A percentile compares a stretch with the other conserved stretches of the same genome.
Conservation (phyloP, 1,140 invertebrate genomes). For the Leptinotarsa defecta region DNA sequence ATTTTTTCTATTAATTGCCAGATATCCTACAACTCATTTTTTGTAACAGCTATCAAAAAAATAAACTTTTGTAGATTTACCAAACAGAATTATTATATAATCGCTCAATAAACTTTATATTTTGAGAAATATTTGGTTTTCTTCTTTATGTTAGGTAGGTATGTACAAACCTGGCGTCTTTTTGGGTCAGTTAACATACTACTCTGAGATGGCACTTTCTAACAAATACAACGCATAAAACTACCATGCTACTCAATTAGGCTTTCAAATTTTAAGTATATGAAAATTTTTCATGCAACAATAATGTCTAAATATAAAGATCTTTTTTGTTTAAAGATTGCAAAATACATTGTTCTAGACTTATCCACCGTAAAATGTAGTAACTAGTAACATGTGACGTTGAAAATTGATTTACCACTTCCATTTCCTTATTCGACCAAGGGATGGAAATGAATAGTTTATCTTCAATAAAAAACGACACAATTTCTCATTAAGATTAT, state of each 20-base stretch:
- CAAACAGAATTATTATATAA: too few species aligned
- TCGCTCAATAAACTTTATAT: too few species aligned
- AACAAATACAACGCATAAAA: conserved; percentile 50
- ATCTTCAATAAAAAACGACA: too few species aligned
- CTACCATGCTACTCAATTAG: conserved; percentile 53
- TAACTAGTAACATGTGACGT: conserved; percentile 5
- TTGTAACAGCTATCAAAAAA: too few species aligned
- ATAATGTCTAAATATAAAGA: conserved; percentile 19
- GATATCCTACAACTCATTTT: too few species aligned
- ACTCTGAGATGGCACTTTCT: conserved; percentile 52
- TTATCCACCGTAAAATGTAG: conserved; percentile 38
- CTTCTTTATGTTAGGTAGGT: background rate
- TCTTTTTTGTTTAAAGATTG: conserved; percentile 10
- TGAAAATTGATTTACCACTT: background rate
- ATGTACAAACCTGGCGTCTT: conserved; percentile 44
- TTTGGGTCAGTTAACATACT: conserved; percentile 56
- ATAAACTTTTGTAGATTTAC: too few species aligned
- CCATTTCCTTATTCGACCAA: background rate
- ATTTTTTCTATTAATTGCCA: too few species aligned
- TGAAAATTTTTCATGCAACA: conserved; percentile 26
- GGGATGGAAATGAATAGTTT: too few species aligned
- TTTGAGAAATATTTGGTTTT: background rate
- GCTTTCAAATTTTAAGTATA: conserved; percentile 40
- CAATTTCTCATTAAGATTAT: too few species aligned
- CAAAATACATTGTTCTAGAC: conserved; percentile 35